A percentile compares a stretch with the other conserved stretches of the same genome.
phyloP scores from a whole-genome alignment of 2,797 vertebrate genomes.

The Neomorphus geoffroyi region DNA sequence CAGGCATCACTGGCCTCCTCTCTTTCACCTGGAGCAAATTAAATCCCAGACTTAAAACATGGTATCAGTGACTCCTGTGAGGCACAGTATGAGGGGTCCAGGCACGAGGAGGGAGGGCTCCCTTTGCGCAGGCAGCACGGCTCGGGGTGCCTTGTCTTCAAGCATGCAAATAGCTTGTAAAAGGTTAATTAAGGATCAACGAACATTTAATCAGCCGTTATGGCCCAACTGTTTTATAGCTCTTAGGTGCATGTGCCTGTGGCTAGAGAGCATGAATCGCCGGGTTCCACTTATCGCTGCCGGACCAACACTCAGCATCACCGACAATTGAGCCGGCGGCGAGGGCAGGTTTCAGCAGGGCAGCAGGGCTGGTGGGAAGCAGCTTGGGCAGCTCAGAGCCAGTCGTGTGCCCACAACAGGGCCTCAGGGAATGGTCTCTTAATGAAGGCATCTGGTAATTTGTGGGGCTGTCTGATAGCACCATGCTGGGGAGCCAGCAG shows the following conservation, averaged over 20 bases:
- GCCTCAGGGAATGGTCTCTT: neutral
- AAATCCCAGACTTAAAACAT: neutral
- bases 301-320: fast-evolving
- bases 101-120: neutral
- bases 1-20: neutral
- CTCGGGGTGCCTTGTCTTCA: neutral
- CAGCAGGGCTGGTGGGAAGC: neutral
- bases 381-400: neutral
- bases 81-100: fast-evolving
- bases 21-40: neutral
- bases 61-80: fast-evolving
- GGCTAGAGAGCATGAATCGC: neutral
- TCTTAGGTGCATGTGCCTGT: neutral
- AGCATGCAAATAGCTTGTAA: slow-evolving; percentile 62
- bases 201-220: slow-evolving; percentile 55
- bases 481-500: fast-evolving
- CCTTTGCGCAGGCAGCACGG: neutral
- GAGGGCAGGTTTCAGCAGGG: neutral
- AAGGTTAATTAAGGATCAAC: slow-evolving; percentile 64
- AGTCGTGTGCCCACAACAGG: neutral
- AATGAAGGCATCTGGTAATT: neutral
- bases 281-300: neutral
- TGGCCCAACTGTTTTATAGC: slow-evolving; percentile 41
- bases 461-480: neutral
- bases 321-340: neutral